phyloP scores from a whole-genome alignment of 2,113 vertebrate species.

The Cyprinus carpio region DNA sequence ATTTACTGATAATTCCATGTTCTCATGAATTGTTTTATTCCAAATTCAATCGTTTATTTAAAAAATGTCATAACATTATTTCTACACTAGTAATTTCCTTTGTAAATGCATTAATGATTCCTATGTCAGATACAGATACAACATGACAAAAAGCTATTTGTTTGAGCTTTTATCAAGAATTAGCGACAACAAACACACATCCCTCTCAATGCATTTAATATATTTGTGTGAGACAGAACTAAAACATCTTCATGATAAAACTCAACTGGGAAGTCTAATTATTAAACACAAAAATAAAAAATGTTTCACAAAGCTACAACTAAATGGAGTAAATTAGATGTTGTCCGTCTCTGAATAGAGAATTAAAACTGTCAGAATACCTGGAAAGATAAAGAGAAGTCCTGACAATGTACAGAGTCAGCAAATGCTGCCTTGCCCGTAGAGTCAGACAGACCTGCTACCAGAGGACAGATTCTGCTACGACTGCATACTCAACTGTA shows the following conservation, averaged over 20 bases:
- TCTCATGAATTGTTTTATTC: not conserved
- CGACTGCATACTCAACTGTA: not conserved
- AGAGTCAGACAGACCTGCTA: not conserved
- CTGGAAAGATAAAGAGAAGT: conserved; percentile 63
- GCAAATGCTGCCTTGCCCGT: conserved; percentile 4
- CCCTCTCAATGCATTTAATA: not conserved
- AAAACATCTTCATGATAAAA: not conserved
- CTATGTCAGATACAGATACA: conserved; percentile 1
- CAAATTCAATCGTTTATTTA: not conserved
- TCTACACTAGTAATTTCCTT: not conserved
- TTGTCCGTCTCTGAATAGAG: conserved; percentile 48
- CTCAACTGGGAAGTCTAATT: not conserved
- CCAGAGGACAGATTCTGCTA: not conserved
- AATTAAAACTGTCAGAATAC: conserved; percentile 15
- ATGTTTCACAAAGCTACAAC: not conserved
- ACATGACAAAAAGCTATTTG: not conserved
- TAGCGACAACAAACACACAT: not conserved
- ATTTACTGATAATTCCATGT: not conserved
- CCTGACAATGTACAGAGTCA: conserved; percentile 66
- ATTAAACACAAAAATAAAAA: not conserved
- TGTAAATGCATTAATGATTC: not conserved
- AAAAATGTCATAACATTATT: too few species aligned
- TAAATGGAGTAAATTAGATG: conserved; percentile 56
- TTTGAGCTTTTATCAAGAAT: conserved; percentile 3
- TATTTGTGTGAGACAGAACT: not conserved